Evolutionary conservation across 2,888 invertebrate species (phyloP).

Genomic region (Zaprionus obscuricornis): DNA sequence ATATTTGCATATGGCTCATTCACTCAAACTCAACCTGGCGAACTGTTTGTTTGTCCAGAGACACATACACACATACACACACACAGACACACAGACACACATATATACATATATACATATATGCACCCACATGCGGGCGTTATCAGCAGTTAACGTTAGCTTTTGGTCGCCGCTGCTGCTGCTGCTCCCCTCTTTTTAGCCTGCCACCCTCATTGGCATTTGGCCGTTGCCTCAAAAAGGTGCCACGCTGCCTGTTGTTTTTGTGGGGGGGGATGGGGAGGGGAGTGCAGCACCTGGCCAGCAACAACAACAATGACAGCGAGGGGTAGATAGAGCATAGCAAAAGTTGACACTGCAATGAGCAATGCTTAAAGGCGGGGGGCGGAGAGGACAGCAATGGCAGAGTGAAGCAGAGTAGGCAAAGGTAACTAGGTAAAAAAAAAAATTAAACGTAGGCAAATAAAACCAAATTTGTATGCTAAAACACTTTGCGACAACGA

Average conservation of each 20-base stretch:
- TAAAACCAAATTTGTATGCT: conserved; percentile 76
- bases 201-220: conserved; percentile 31
- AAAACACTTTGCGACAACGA: conserved; percentile 69
- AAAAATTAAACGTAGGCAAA: conserved; percentile 55
- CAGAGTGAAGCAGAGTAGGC: neutral
- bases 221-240: conserved; percentile 12
- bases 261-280: too few species aligned
- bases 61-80: conserved; percentile 38
- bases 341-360: too few species aligned
- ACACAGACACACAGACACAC: conserved; percentile 3
- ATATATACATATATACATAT: conserved; percentile 9
- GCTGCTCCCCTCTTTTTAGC: neutral
- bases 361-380: too few species aligned
- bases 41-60: conserved; percentile 75
- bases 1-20: conserved; percentile 77
- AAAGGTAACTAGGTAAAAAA: conserved; percentile 24
- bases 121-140: conserved; percentile 65
- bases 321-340: too few species aligned
- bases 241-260: too few species aligned
- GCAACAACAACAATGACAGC: neutral
- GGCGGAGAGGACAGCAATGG: conserved; percentile 15
- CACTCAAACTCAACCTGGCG: conserved; percentile 64
- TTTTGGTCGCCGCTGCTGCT: conserved; percentile 48
- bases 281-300: conserved; percentile 45
- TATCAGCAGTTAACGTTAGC: conserved; percentile 69